A percentile compares a stretch with the other conserved stretches of the same genome.
Conservation (phyloP, 1,140 invertebrate genomes). For the Pantala flavescens region DNA sequence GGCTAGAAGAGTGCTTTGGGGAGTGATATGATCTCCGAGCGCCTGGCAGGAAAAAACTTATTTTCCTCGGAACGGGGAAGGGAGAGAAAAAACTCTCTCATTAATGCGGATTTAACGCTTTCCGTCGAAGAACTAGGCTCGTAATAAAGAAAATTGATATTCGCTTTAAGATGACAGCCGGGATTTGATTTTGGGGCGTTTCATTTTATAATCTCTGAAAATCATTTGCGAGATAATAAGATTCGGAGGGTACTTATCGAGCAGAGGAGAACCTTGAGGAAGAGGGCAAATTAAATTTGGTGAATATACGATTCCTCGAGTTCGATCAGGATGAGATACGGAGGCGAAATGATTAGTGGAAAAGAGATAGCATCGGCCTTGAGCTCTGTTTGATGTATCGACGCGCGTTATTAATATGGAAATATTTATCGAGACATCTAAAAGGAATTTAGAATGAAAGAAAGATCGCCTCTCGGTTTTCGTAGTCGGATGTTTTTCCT, state of each 20-base stretch:
- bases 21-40: background rate
- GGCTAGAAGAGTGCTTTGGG: conserved; percentile 7
- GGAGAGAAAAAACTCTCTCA: background rate
- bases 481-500: too few species aligned
- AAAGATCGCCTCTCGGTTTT: too few species aligned
- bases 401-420: too few species aligned
- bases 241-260: background rate
- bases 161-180: background rate
- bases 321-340: too few species aligned
- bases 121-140: background rate
- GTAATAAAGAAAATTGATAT: conserved; percentile 9
- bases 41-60: conserved; percentile 1
- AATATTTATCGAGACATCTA: too few species aligned
- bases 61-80: background rate
- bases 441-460: too few species aligned
- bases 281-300: background rate
- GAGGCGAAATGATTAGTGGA: too few species aligned
- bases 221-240: background rate
- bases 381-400: too few species aligned
- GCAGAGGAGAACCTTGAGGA: background rate
- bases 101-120: conserved; percentile 9
- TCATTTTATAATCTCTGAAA: background rate
- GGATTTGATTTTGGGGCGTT: background rate
- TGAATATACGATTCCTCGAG: background rate
- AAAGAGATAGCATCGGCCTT: too few species aligned